These are phyloP conservation scores for Sabatieria punctata DNA, from an alignment of 2,888 invertebrate species.

Conservation along the genomic window DNA sequence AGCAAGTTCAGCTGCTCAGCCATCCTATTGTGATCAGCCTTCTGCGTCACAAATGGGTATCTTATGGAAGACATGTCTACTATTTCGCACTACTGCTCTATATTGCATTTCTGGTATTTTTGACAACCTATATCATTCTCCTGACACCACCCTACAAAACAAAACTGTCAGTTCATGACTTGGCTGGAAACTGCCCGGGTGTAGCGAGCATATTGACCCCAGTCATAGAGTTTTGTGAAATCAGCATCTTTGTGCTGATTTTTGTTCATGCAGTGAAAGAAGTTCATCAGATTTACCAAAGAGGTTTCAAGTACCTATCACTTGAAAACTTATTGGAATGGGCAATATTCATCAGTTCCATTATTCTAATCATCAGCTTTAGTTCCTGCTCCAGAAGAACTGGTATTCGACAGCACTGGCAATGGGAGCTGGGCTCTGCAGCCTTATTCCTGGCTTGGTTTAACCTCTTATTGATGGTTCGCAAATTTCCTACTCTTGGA, in stretches of 20 bases:
- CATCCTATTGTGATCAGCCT: constrained; percentile 39
- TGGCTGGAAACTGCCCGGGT: constrained; percentile 5
- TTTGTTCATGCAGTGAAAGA: constrained; percentile 35
- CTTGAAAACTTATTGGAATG: constrained; percentile 39
- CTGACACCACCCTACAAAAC: constrained; percentile 25
- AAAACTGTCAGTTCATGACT: no score
- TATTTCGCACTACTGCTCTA: constrained; percentile 37
- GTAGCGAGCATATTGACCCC: constrained; percentile 15
- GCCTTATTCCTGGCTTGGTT: constrained; percentile 38
- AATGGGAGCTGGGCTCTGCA: constrained; percentile 38
- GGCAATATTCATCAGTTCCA: constrained; percentile 36
- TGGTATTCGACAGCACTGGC: constrained; percentile 37
- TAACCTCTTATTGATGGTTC: constrained; percentile 31
- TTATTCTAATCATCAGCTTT: constrained; percentile 37
- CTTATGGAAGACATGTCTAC: constrained; percentile 37
- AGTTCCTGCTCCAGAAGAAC: constrained; percentile 31
- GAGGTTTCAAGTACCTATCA: constrained; percentile 35
- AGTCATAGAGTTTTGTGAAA: constrained; percentile 28
- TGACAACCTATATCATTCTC: constrained; percentile 35
- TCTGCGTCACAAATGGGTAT: constrained; percentile 38
- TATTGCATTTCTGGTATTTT: constrained; percentile 34
- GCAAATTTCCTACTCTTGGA: constrained; percentile 32
- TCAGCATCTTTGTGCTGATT: constrained; percentile 34
- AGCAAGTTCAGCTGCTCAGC: constrained; percentile 35
- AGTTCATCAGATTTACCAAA: constrained; percentile 34